These are phyloP conservation scores for Nasonovia ribisnigri DNA, from an alignment of 2,888 invertebrate species.

Conservation along the genomic window DNA sequence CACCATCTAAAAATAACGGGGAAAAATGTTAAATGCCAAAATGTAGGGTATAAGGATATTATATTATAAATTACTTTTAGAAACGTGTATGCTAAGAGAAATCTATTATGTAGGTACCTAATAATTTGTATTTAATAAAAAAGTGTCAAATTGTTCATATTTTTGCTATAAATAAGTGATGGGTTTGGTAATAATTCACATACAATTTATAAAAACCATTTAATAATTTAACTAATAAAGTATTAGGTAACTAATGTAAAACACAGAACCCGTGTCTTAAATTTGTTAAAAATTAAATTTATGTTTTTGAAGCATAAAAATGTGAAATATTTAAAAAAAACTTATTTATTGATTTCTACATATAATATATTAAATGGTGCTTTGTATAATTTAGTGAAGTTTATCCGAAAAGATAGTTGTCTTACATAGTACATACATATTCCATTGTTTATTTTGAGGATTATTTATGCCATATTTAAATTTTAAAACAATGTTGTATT, in stretches of 20 bases:
- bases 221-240: neutral
- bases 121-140: neutral
- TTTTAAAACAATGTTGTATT: too few relatives aligned
- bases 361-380: neutral
- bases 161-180: neutral
- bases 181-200: neutral
- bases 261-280: neutral
- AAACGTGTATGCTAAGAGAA: neutral
- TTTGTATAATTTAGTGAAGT: neutral
- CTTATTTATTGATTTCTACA: neutral
- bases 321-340: neutral
- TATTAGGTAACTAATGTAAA: neutral
- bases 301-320: neutral
- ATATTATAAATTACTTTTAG: conserved; percentile 12
- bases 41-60: neutral
- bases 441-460: neutral
- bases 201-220: neutral
- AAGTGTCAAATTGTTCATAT: neutral
- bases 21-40: conserved; percentile 18
- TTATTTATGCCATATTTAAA: neutral
- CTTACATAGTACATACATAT: neutral
- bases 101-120: neutral
- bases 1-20: conserved; percentile 3
- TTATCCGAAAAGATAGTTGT: neutral
- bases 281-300: neutral